Evolutionary conservation across 2,888 invertebrate genomes (phyloP), one percentile per base, ranked within the genome.

Genomic region (Cataglyphis altisquamis): DNA sequence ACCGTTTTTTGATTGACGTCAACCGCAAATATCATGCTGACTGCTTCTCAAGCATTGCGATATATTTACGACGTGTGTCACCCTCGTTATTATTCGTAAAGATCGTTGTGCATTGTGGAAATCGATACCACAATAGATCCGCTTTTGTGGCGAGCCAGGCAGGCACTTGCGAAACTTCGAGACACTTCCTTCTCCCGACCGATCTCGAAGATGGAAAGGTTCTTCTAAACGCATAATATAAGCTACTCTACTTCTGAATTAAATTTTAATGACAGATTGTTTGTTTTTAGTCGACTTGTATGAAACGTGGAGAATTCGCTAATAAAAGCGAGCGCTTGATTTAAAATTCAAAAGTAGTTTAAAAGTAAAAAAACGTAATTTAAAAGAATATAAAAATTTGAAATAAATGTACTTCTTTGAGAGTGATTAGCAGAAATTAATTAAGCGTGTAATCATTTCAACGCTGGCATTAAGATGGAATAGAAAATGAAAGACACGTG

Each of bases 1-100:
- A 84, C 89, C 89, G 90, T 89, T 88, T 90, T 90, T 87, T 89
- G 87, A 92, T 90, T 87, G 90, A 89, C 89, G 78, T 86, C 84
- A 62, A 85, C 90, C 88, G 73, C 90, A 86, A 88, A 88, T 88
- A 87, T 90, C 87, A 70, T 82, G 77, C 82, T 82, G 70, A 55
- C 66, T 77, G 80, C 63, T 60, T 74, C 73, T 70, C 57, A 55
- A n/a, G 48, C 74, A 84, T 70, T 45, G 70, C 63, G 84, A 74
- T 83, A 85, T 83, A 85, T 87, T 88, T 87, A 83, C 83, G 77
- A 84, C 82, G 88, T 78, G 75, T 73, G 88, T 90, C 88, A 90
- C 89, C 86, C 87, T 81, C 84, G 84, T 89, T 74, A 81, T 89
- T 89, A 89, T 74, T 80, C 60, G 70, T 78, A 78, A 83, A 84